Evolutionary conservation across 1,140 invertebrate genomes (phyloP).

Genomic region (Eupeodes corollae): DNA sequence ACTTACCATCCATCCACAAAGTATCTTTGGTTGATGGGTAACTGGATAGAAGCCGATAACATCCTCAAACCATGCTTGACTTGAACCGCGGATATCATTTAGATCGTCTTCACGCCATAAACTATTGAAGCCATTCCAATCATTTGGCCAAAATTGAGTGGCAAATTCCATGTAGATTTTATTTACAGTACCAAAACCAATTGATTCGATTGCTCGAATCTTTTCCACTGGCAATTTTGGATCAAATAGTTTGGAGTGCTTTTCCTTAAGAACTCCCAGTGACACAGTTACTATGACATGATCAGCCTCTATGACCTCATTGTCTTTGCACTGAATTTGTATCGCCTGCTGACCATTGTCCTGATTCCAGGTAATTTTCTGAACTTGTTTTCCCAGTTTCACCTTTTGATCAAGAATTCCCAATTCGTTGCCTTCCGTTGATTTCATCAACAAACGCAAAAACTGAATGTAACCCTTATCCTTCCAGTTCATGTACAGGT

Average conservation of each 20-base stretch:
- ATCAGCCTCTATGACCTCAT: constrained; percentile 42
- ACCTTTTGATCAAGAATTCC: background rate
- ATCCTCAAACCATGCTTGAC: constrained; percentile 43
- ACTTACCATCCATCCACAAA: constrained; percentile 48
- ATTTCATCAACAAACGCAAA: constrained; percentile 44
- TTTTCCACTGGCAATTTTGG: constrained; percentile 46
- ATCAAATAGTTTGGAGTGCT: constrained; percentile 43
- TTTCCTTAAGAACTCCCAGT: constrained; percentile 49
- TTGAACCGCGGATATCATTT: constrained; percentile 40
- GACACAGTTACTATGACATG: constrained; percentile 52
- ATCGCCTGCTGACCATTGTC: background rate
- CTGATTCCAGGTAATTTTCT: constrained; percentile 31
- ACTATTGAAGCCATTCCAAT: constrained; percentile 33
- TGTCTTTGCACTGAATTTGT: constrained; percentile 43
- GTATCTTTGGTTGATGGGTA: constrained; percentile 48
- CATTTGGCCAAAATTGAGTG: constrained; percentile 49
- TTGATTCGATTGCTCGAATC: constrained; percentile 44
- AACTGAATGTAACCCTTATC: constrained; percentile 42
- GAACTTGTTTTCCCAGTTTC: constrained; percentile 39
- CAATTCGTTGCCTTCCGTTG: constrained; percentile 28
- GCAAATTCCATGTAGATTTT: constrained; percentile 61
- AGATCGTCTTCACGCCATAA: constrained; percentile 42
- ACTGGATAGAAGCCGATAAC: constrained; percentile 49
- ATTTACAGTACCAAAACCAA: constrained; percentile 54
- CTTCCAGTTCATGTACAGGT: constrained; percentile 45